Percentiles rank a stretch among this genome's conserved stretches.
Evolutionary conservation across 2,888 invertebrate species (phyloP).

Genomic region (Papilio protenor): DNA sequence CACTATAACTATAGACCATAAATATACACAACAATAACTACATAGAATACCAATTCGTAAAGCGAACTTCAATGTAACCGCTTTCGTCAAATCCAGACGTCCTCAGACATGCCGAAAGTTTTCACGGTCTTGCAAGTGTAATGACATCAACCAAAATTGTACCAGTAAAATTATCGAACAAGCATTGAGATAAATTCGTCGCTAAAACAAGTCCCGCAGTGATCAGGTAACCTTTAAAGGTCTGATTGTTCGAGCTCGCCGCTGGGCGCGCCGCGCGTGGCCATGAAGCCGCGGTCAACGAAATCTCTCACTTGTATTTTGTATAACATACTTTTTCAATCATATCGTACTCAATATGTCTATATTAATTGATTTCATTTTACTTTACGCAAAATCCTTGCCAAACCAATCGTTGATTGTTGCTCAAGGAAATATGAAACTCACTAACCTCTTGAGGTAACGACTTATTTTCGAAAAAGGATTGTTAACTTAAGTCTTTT

Average conservation of each 20-base stretch:
- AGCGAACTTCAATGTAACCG: neutral
- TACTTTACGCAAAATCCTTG: neutral
- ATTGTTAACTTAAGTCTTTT: neutral
- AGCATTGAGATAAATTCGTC: conserved; percentile 47
- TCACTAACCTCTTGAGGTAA: neutral
- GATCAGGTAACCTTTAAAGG: conserved; percentile 71
- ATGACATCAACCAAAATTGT: conserved; percentile 31
- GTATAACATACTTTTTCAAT: conserved; percentile 14
- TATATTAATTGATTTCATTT: neutral
- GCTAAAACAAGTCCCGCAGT: conserved; percentile 61
- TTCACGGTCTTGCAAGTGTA: conserved; percentile 39
- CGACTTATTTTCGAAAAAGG: neutral
- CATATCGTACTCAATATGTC: neutral
- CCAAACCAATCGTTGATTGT: neutral
- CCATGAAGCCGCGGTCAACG: conserved; percentile 73
- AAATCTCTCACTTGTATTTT: conserved; percentile 63
- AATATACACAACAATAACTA: neutral
- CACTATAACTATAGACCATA: neutral
- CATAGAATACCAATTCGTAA: neutral
- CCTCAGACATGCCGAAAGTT: conserved; percentile 33
- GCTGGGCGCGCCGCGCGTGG: conserved; percentile 56
- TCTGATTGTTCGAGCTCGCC: conserved; percentile 56
- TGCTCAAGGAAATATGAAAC: no score
- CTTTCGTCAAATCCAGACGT: conserved; percentile 25
- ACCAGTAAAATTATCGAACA: conserved; percentile 36